Evolutionary conservation across 64 coral and sea anemone species (phyloP).

Genomic region (Anthopleura sola): DNA sequence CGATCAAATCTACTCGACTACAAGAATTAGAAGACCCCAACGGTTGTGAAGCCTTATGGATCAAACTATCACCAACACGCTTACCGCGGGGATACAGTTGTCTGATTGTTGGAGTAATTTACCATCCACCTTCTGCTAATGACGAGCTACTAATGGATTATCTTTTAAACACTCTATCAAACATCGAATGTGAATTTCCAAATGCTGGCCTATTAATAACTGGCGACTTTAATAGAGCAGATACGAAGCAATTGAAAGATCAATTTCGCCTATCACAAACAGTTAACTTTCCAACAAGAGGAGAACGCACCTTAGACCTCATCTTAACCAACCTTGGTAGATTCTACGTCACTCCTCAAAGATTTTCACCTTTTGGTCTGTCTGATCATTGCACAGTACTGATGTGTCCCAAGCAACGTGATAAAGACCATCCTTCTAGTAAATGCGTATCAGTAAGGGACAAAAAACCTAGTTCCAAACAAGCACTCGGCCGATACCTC

Average conservation of each 20-base stretch:
- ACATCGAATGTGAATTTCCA: conserved; percentile 9
- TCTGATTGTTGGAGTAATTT: conserved; percentile 15
- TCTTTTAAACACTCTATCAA: conserved; percentile 8
- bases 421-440: background rate
- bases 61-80: conserved; percentile 15
- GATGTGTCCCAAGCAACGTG: conserved; percentile 4
- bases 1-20: background rate
- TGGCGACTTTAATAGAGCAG: conserved; percentile 35
- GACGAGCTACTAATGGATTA: conserved; percentile 9
- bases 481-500: no score
- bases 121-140: conserved; percentile 23
- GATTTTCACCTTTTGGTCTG: conserved; percentile 23
- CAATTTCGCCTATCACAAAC: conserved; percentile 15
- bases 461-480: background rate
- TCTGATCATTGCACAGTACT: conserved; percentile 34
- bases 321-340: conserved; percentile 27
- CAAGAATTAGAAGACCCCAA: background rate
- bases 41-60: conserved; percentile 12
- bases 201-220: conserved; percentile 25
- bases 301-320: conserved; percentile 28
- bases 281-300: conserved; percentile 5
- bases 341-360: conserved; percentile 9
- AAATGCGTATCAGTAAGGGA: conserved; percentile 9
- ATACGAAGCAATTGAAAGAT: background rate
- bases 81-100: conserved; percentile 12